A percentile compares a stretch with the other conserved stretches of the same genome.
phyloP scores from a whole-genome alignment of 2,113 vertebrate genomes.

The Hippocampus zosterae region DNA sequence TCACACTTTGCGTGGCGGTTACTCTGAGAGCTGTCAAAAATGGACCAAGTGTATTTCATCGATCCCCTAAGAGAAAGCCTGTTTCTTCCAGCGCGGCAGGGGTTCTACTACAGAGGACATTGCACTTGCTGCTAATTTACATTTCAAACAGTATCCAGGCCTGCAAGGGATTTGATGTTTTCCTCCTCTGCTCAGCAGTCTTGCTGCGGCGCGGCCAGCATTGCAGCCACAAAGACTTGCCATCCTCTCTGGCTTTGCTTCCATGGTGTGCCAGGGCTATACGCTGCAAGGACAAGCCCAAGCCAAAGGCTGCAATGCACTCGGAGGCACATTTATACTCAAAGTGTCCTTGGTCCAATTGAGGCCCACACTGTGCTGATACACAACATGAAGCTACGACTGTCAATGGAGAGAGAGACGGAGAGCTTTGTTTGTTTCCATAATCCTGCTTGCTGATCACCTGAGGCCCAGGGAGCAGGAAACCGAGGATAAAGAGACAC shows the following conservation, averaged over 20 bases:
- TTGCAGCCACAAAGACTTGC: slow-evolving; percentile 57
- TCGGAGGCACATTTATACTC: slow-evolving; percentile 19
- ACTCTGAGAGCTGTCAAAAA: slow-evolving; percentile 10
- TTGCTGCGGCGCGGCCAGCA: slow-evolving; percentile 55
- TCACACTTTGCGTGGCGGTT: slow-evolving; percentile 26
- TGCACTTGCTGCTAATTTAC: slow-evolving; percentile 67
- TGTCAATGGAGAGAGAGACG: slow-evolving; percentile 61
- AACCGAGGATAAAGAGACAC: slow-evolving; percentile 50
- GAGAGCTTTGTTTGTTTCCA: slow-evolving; percentile 64
- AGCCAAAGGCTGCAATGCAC: slow-evolving; percentile 41
- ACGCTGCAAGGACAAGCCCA: slow-evolving; percentile 34
- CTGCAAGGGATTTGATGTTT: slow-evolving; percentile 72
- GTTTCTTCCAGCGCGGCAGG: slow-evolving; percentile 50
- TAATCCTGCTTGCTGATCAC: slow-evolving; percentile 69
- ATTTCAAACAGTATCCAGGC: slow-evolving; percentile 72
- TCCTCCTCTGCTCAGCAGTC: slow-evolving; percentile 60
- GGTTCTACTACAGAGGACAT: slow-evolving; percentile 65
- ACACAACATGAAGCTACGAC: slow-evolving; percentile 34
- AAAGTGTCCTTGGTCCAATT: background rate
- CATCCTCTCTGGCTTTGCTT: slow-evolving; percentile 54
- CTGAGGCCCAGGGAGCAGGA: slow-evolving; percentile 60
- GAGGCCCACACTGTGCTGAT: slow-evolving; percentile 20
- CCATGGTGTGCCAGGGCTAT: slow-evolving; percentile 59
- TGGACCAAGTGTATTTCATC: slow-evolving; percentile 31
- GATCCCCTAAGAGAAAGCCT: slow-evolving; percentile 54